Evolutionary conservation across 2,888 invertebrate species (phyloP).

Genomic region (Diarsia brunnea): DNA sequence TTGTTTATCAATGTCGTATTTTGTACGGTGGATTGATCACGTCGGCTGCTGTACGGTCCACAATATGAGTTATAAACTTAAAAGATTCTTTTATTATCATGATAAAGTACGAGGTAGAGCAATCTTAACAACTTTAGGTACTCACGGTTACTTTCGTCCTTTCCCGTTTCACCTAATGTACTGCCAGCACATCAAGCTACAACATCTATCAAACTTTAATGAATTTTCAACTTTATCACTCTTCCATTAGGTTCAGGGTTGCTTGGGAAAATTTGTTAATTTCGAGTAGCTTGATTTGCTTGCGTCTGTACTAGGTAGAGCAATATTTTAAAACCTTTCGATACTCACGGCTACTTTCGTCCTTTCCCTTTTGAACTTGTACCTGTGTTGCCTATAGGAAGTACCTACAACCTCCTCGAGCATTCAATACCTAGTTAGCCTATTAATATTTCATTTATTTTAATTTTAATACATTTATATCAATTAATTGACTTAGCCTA

Average conservation of each 20-base stretch:
- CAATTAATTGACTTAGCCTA: background rate
- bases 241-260: too few relatives aligned
- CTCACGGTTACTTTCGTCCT: background rate
- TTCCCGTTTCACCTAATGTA: background rate
- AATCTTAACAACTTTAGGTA: background rate
- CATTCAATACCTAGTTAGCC: background rate
- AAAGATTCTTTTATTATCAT: background rate
- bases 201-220: too few relatives aligned
- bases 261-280: too few relatives aligned
- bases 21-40: slow-evolving; percentile 27
- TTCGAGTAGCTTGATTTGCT: too few relatives aligned
- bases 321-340: background rate
- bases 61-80: slow-evolving; percentile 17
- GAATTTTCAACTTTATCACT: too few relatives aligned
- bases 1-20: slow-evolving; percentile 47
- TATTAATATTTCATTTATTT: background rate
- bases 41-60: background rate
- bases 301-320: background rate
- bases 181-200: too few relatives aligned
- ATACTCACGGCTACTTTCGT: background rate
- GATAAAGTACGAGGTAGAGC: background rate
- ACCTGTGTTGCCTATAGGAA: background rate
- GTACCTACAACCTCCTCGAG: background rate
- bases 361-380: background rate
- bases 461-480: background rate